phyloP scores from a whole-genome alignment of 2,888 invertebrate species.

The Leptopilina myrica region DNA sequence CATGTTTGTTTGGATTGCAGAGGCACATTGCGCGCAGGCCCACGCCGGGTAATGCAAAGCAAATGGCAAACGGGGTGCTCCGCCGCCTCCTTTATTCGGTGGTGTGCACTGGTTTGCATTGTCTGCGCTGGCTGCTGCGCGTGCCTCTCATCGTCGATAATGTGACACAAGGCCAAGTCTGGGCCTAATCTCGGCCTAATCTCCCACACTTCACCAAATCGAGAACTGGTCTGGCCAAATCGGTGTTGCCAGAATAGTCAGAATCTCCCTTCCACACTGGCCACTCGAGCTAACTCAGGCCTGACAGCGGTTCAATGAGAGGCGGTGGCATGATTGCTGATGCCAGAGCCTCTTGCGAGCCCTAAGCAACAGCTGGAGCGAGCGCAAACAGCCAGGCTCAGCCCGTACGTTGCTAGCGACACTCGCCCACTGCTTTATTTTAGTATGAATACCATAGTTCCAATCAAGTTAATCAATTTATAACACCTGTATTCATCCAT shows the following conservation, averaged over 20 bases:
- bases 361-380: conserved; percentile 74
- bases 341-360: conserved; percentile 69
- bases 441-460: conserved; percentile 59
- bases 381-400: conserved; percentile 75
- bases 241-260: conserved; percentile 70
- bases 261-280: conserved; percentile 68
- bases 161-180: conserved; percentile 67
- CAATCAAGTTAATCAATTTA: conserved; percentile 61
- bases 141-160: conserved; percentile 75
- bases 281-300: conserved; percentile 70
- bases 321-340: conserved; percentile 71
- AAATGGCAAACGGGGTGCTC: conserved; percentile 71
- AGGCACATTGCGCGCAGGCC: conserved; percentile 77
- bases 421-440: conserved; percentile 72
- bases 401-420: conserved; percentile 76
- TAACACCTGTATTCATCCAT: conserved; percentile 1
- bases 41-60: conserved; percentile 77
- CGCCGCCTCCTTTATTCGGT: conserved; percentile 73
- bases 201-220: conserved; percentile 69
- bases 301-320: conserved; percentile 72
- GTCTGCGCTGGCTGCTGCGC: conserved; percentile 77
- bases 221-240: conserved; percentile 72
- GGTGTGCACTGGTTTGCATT: conserved; percentile 75
- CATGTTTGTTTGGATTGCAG: conserved; percentile 77
- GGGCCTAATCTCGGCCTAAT: conserved; percentile 67